Evolutionary conservation across 2,888 invertebrate species (phyloP).

Genomic region (Xanthorhoe spadicearia): DNA sequence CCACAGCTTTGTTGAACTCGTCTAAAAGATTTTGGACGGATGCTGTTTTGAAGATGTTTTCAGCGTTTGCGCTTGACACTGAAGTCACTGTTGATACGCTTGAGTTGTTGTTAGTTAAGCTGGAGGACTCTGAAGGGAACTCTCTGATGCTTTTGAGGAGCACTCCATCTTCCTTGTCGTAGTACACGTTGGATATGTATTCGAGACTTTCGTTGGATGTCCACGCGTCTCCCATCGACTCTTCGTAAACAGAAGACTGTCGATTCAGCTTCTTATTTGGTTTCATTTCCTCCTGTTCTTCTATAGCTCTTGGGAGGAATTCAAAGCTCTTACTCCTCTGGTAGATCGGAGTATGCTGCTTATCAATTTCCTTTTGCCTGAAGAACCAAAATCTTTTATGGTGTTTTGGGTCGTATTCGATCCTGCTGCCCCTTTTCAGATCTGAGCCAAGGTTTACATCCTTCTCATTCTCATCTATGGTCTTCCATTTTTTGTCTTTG

Average conservation of each 20-base stretch:
- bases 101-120: conserved; percentile 51
- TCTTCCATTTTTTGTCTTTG: conserved; percentile 57
- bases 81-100: conserved; percentile 69
- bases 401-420: conserved; percentile 63
- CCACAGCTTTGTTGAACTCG: conserved; percentile 76
- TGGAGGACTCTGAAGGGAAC: conserved; percentile 64
- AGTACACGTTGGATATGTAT: conserved; percentile 70
- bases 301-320: conserved; percentile 71
- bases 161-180: conserved; percentile 68
- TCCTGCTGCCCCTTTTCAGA: conserved; percentile 47
- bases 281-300: conserved; percentile 55
- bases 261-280: conserved; percentile 53
- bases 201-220: conserved; percentile 73
- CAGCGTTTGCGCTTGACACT: conserved; percentile 65
- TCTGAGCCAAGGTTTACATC: conserved; percentile 34
- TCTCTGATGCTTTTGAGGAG: conserved; percentile 72
- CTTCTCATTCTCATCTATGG: conserved; percentile 61
- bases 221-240: conserved; percentile 70
- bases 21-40: conserved; percentile 72
- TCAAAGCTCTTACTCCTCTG: conserved; percentile 79
- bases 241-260: conserved; percentile 67
- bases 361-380: conserved; percentile 66
- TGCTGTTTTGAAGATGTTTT: conserved; percentile 66
- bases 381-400: conserved; percentile 78
- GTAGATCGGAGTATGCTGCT: conserved; percentile 61